Percentiles rank a stretch among this genome's conserved stretches.
These are phyloP conservation scores for Cheirogaleus major DNA, from an alignment of 2,797 vertebrate species.

Conservation along the genomic window DNA sequence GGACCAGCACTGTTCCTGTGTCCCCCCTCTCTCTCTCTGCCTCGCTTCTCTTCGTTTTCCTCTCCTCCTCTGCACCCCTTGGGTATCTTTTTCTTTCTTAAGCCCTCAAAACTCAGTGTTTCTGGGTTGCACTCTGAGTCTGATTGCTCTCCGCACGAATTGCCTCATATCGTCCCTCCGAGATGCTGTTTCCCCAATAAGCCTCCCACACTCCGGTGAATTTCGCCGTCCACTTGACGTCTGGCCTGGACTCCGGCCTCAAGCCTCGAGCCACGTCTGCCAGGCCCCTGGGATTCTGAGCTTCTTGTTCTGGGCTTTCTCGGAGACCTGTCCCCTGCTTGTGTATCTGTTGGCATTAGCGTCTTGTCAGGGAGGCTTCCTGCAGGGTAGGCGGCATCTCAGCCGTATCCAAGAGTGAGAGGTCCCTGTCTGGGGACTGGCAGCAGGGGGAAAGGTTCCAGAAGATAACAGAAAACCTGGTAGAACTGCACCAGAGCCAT, in stretches of 20 bases:
- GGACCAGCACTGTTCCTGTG: background rate
- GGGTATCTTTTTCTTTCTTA: background rate
- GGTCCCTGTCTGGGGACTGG: background rate
- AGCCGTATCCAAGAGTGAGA: background rate
- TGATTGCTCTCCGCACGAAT: no score
- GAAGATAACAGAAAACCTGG: background rate
- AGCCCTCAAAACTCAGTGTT: background rate
- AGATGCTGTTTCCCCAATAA: background rate
- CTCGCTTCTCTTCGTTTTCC: background rate
- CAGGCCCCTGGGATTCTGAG: background rate
- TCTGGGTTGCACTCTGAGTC: background rate
- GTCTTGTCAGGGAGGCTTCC: background rate
- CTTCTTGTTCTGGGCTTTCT: background rate
- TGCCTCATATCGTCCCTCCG: background rate
- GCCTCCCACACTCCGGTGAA: background rate
- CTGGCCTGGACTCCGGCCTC: background rate
- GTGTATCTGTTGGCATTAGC: background rate
- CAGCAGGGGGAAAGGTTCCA: background rate
- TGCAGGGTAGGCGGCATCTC: background rate
- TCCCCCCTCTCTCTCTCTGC: background rate
- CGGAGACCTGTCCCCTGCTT: rapidly evolving
- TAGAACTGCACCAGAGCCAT: background rate
- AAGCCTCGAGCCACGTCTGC: background rate
- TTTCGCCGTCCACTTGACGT: background rate
- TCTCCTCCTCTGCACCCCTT: background rate